Percentiles rank a stretch among this genome's conserved stretches.
These are phyloP conservation scores for Ahaetulla prasina DNA, from an alignment of 2,113 vertebrate species.

Conservation along the genomic window DNA sequence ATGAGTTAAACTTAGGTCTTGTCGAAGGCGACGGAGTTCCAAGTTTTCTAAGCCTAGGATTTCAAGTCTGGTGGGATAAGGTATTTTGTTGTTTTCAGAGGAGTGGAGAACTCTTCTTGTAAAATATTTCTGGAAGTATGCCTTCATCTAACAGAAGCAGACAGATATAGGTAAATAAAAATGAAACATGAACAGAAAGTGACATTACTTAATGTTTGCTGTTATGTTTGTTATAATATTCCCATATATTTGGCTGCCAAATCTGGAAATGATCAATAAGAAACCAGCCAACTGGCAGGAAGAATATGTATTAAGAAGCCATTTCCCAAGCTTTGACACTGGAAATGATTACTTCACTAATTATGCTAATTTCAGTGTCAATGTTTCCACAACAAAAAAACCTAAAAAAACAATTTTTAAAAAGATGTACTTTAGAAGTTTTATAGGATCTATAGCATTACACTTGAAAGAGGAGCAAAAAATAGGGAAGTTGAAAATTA, in stretches of 20 bases:
- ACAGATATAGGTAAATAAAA: background rate
- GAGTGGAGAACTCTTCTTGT: too few relatives aligned
- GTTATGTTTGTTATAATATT: background rate
- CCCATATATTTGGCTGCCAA: background rate
- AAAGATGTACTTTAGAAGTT: background rate
- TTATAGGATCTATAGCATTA: background rate
- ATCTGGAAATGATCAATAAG: background rate
- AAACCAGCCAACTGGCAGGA: background rate
- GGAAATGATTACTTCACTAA: background rate
- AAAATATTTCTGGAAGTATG: too few relatives aligned
- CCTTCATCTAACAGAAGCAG: background rate
- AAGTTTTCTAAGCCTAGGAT: too few relatives aligned
- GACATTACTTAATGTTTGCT: background rate
- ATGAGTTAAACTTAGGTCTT: too few relatives aligned
- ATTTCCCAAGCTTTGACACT: accelerated
- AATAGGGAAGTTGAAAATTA: background rate
- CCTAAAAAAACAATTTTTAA: background rate
- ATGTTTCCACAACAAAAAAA: background rate
- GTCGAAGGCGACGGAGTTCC: too few relatives aligned
- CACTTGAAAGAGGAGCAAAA: background rate
- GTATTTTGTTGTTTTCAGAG: too few relatives aligned
- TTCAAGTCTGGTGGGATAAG: too few relatives aligned
- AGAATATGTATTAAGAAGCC: background rate
- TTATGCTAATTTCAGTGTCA: background rate
- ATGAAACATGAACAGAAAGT: background rate